Evolutionary conservation across 2,888 invertebrate species (phyloP).

Genomic region (Lochmaea crataegi): DNA sequence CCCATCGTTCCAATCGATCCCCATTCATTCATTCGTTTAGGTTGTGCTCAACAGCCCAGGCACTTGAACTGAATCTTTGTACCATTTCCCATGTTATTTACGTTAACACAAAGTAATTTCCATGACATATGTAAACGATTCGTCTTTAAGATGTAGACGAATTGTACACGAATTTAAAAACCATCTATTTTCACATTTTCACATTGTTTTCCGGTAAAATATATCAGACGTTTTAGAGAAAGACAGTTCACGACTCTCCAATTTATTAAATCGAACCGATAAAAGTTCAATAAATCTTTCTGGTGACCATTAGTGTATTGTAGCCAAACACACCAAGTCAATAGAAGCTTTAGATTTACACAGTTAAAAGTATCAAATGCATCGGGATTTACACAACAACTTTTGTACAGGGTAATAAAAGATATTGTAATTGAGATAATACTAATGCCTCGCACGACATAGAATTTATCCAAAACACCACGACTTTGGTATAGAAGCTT

Average conservation of each 20-base stretch:
- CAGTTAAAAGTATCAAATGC: neutral
- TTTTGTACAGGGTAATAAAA: no score
- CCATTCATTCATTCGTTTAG: no score
- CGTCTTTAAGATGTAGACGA: neutral
- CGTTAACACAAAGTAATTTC: neutral
- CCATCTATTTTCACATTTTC: slow-evolving; percentile 10
- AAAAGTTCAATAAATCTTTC: slow-evolving; percentile 44
- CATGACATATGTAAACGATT: neutral
- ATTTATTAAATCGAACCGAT: slow-evolving; percentile 42
- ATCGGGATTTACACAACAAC: neutral
- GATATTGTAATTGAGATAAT: no score
- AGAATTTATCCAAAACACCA: no score
- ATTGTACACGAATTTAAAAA: neutral
- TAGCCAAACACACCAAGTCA: slow-evolving; percentile 40
- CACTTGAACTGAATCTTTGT: no score
- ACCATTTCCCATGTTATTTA: no score
- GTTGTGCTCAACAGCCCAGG: no score
- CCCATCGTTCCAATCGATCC: no score
- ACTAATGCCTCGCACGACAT: no score
- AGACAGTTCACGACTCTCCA: slow-evolving; percentile 25
- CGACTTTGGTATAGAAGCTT: no score
- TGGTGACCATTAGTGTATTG: slow-evolving; percentile 49
- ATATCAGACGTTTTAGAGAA: slow-evolving; percentile 2
- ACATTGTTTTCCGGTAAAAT: neutral
- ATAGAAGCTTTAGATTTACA: slow-evolving; percentile 46